Conservation (phyloP, 2,113 vertebrate genomes). For the Cranoglanis bouderius region DNA sequence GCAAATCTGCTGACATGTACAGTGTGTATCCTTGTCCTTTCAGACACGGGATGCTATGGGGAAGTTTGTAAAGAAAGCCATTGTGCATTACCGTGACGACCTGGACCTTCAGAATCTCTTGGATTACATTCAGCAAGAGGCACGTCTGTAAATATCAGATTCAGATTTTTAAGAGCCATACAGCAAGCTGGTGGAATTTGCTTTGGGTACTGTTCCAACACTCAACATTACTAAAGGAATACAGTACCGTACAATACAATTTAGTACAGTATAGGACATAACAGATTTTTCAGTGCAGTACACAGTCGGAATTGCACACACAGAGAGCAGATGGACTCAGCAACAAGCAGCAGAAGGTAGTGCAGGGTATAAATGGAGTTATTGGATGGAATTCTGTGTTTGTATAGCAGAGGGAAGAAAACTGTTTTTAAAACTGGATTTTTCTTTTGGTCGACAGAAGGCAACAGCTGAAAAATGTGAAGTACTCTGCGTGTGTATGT, state of each 20-base stretch:
- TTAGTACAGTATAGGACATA: not conserved
- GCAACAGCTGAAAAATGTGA: not conserved
- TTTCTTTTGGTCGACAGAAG: not conserved
- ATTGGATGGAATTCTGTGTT: not conserved
- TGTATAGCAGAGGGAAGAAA: not conserved
- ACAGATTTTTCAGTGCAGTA: not conserved
- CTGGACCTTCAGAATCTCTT: constrained; percentile 79
- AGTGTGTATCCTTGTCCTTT: constrained; percentile 6
- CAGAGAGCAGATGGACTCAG: not conserved
- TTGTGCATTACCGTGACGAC: constrained; percentile 77
- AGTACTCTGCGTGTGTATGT: not conserved
- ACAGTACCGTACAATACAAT: too few relatives aligned
- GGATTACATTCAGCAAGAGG: constrained; percentile 80
- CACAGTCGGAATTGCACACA: not conserved
- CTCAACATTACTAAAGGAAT: not conserved
- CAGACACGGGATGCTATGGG: constrained; percentile 70
- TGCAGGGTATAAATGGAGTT: not conserved
- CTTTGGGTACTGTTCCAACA: not conserved
- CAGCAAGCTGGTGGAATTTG: not conserved
- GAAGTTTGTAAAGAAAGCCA: constrained; percentile 76
- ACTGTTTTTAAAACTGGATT: not conserved
- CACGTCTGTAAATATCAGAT: not conserved
- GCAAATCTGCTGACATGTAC: constrained; percentile 26
- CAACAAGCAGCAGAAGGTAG: constrained; percentile 10
- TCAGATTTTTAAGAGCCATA: not conserved